A percentile compares a stretch with the other conserved stretches of the same genome.
phyloP scores from a whole-genome alignment of 2,113 vertebrate genomes.

The Conger conger region DNA sequence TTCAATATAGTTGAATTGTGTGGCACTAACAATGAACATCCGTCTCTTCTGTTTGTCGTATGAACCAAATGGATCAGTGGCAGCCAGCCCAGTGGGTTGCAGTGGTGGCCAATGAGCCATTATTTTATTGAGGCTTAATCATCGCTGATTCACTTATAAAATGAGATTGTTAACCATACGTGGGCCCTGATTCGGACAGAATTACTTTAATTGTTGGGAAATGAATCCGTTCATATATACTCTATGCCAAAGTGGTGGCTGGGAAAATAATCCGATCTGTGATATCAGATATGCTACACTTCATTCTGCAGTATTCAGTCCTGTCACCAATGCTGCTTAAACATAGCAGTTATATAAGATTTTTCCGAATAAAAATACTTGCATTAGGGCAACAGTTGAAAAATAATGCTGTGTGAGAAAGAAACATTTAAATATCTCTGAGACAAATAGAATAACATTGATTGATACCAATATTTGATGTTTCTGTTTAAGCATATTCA shows the following conservation, averaged over 20 bases:
- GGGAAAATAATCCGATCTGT: not conserved
- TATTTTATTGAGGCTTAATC: not conserved
- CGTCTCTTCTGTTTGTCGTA: not conserved
- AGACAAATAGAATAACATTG: not conserved
- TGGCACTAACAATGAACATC: not conserved
- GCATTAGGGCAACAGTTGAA: not conserved
- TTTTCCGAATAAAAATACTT: not conserved
- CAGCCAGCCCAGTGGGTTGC: not conserved
- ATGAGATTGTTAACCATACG: not conserved
- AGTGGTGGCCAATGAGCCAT: not conserved
- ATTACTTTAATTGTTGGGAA: conserved; percentile 21
- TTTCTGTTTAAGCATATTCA: too few relatives aligned
- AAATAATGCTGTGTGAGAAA: not conserved
- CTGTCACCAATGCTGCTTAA: not conserved
- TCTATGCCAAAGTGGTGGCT: not conserved
- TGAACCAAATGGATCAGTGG: not conserved
- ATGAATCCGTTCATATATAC: not conserved
- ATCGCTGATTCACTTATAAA: not conserved
- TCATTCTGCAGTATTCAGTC: not conserved
- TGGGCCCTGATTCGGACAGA: not conserved
- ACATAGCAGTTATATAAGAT: not conserved
- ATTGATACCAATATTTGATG: too few relatives aligned
- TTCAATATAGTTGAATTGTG: not conserved
- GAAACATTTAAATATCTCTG: conserved; percentile 13
- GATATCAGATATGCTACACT: not conserved